Base-by-base conservation (phyloP, 2,113 vertebrate genomes). In the Poeciliopsis occidentalis region DNA sequence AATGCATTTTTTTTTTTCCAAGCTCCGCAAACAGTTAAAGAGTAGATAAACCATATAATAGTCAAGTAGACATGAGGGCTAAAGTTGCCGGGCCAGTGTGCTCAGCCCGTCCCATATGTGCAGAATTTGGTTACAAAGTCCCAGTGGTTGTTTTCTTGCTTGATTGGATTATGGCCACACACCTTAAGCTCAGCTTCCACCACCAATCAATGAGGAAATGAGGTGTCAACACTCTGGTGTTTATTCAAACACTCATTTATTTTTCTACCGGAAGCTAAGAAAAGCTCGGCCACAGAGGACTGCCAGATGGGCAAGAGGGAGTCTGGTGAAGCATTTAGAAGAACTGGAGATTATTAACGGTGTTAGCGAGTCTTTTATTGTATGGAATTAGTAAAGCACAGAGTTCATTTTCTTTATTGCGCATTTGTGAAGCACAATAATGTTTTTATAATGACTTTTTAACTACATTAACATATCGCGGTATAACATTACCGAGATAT, bases 141-240 rank as follows among this genome's bases (percentile, higher is more conserved):
- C 81, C 82, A 66, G n/a, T 47, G 81, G 84, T 89, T 94, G 92
- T 90, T 92, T 91, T 92, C 79, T 69, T 88, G 73, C 75, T 74
- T 94, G 89, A 95, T 91, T 91, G 91, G 94, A 95, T 94, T 93
- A 94, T 89, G 92, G 88, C 94, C 94, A 95, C 94, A 94, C 92
- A 94, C 93, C 92, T 92, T 76, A 76, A 87, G 76, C 89, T 82
- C 69, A 37, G 88, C 91, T 88, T 89, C 91, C 87, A 87, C 85
- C 86, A 90, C 91, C 91, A 93, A 94, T 94, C 91, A 94, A 91
- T 89, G 91, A 92, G 94, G 93, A 95, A 94, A 94, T 93, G 92
- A 94, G 92, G 89, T 94, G 94, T 95, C 94, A 94, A 94, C 94
- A 93, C 89, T 75, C 74, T 62, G 78, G 73, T 93, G 91, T 95